Base-by-base conservation (phyloP, 2,888 invertebrate genomes). In the Volucella inflata region DNA sequence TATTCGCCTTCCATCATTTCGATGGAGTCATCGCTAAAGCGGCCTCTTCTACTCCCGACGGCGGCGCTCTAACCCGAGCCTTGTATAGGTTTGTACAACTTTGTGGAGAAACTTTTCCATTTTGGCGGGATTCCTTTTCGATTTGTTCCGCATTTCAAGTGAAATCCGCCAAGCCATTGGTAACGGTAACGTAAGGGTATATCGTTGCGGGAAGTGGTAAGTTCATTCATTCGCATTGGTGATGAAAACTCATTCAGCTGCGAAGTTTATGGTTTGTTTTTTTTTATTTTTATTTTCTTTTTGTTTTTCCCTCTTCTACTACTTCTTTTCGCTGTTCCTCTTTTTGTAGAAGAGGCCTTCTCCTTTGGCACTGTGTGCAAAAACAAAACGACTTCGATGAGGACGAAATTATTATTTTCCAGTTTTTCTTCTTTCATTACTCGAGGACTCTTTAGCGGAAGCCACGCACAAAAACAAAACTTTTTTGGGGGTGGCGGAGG, bases 191-290 rank as follows among this genome's bases (percentile, higher is more conserved):
- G 46, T 3, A 11, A 10, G 21, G 53, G 57, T 11, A 10, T 1
- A 11, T 42, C 14, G 48, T 17, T 16, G 16, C n/a, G 48, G 36
- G 67, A 65, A 65, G 59, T 78, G 62, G 68, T 40, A 65, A 75
- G 75, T 79, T 84, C 79, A 84, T 79, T 79, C 79, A 84, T 79
- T 84, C 84, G 75, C 75, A 79, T 70, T 84, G 84, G 84, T 79
- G 84, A 84, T 84, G 84, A 84, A 79, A 84, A 84, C 84, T 79
- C 84, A 84, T 84, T 84, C 84, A 75, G 55, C 75, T 70, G 71
- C 46, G 68, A 76, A 79, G 79, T 84, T 79, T 75, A 46, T 55
- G 36, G n/a, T 57, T 55, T 64, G 53, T 64, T 72, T 59, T 44
- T 36, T 48, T 11, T 14, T 57, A 44, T 48, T 36, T 21, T 21